Evolutionary conservation across 2,113 vertebrate genomes (phyloP), one percentile per base, ranked within the genome.

Genomic region (Brachypteracias leptosomus): DNA sequence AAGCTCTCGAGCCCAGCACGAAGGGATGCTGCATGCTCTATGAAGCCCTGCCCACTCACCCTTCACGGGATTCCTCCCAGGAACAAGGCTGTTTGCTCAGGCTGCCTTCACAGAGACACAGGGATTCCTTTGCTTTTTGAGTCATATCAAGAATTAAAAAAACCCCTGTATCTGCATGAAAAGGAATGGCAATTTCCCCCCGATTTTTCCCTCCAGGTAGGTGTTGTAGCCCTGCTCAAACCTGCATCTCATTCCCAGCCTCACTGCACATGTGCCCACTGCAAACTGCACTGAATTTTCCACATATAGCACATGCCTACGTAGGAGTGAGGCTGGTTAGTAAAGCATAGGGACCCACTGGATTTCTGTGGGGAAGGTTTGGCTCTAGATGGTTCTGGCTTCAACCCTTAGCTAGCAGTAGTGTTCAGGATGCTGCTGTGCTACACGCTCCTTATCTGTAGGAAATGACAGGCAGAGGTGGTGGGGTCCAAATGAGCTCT

Each of bases 141-240:
- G 1, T 2, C 8, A 28, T 35, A 59, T 3, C 33, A 49, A 59
- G 42, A 82, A 24, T 12, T 28, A 61, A 15, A 9, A 31, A 73
- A 22, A 73, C 29, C 51, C 6, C 36, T 40, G 9, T 14, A 40
- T 18, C n/a, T 62, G 28, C n/a, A 21, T 21, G n/a, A 52, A 74
- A 77, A 66, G 13, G 25, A 38, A 61, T 3, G 9, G 52, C 52
- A 21, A 57, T 16, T 67, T 31, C 24, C 18, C 15, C 55, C 12
- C 0, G 0, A 4, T 16, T 76, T 47, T 68, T 46, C 26, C 20
- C 26, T 20, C 10, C n/a, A 57, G 35, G 35, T 0, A 31, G n/a
- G 22, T 22, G n/a, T 11, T 2, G 2, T 9, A 38, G 35, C 35
- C 13, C 67, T 76, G 72, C 62, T 46, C 52, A 72, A 49, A 35